Evolutionary conservation across 2,797 vertebrate genomes (phyloP).

Genomic region (Cuculus canorus): DNA sequence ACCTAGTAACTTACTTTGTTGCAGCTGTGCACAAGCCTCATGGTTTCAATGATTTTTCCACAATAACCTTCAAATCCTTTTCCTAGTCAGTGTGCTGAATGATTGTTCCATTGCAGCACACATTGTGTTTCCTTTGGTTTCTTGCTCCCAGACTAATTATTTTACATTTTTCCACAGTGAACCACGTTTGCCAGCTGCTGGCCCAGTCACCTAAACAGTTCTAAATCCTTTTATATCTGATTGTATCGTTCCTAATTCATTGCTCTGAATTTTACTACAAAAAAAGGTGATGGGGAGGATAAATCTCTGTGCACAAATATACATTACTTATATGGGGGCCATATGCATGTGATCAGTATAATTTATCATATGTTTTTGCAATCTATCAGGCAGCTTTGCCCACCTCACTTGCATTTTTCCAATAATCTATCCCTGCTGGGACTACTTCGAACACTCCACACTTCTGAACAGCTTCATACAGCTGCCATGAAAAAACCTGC

Average conservation of each 20-base stretch:
- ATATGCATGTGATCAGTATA: conserved; percentile 53
- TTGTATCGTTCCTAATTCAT: conserved; percentile 44
- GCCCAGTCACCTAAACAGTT: conserved; percentile 48
- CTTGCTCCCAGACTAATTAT: conserved; percentile 71
- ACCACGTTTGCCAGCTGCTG: conserved; percentile 53
- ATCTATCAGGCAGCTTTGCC: conserved; percentile 53
- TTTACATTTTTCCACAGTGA: conserved; percentile 70
- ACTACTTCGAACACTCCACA: conserved; percentile 41
- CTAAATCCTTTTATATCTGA: conserved; percentile 63
- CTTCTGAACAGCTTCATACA: conserved; percentile 47
- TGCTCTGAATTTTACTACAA: conserved; percentile 44
- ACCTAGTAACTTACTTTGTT: conserved; percentile 59
- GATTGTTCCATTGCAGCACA: conserved; percentile 70
- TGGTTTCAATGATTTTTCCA: conserved; percentile 74
- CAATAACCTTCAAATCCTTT: conserved; percentile 71
- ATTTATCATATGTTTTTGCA: conserved; percentile 71
- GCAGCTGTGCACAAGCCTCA: conserved; percentile 68
- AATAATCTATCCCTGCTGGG: conserved; percentile 62
- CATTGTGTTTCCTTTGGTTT: conserved; percentile 55
- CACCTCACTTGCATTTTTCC: conserved; percentile 59
- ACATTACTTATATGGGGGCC: conserved; percentile 39
- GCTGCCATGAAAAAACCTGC: background rate
- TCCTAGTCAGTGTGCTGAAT: conserved; percentile 68
- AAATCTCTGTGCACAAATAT: conserved; percentile 54
- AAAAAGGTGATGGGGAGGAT: conserved; percentile 14